Evolutionary conservation across 2,888 invertebrate genomes (phyloP), one percentile per base, ranked within the genome.

Genomic region (Cephus rjabovi): DNA sequence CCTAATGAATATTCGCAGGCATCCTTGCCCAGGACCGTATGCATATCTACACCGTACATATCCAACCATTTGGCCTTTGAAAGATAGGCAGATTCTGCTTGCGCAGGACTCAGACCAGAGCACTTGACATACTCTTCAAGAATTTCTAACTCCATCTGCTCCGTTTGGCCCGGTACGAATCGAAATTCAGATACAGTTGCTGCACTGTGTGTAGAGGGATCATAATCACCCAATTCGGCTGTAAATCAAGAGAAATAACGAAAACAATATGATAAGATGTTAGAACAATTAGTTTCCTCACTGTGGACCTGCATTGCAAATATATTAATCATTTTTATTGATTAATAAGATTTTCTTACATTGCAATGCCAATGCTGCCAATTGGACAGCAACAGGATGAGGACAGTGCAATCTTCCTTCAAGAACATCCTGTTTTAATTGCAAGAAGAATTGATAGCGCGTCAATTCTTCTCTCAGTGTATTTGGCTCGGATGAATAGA

Each of bases 31-130:
- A 98, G 93, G 73, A 99, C 99, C 84, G 95, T 97, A 91, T 99
- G 99, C 97, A 98, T 98, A 90, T 99, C 99, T 77, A 99, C 99
- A 79, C 99, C 99, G 92, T 99, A 99, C 97, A 98, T 97, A 92
- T 99, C 99, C 86, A 99, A 93, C 97, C 98, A 98, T 92, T 99
- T 99, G 12, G 96, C 98, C 93, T 98, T 99, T 91, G 98, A 98
- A 77, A 99, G 93, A 92, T 97, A 99, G 86, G 96, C 96, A 75
- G 97, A 95, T 93, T 99, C 99, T 69, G 99, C 98, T 92, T 97
- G 97, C 0, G 99, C 99, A 23, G 99, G 99, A 35, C 96, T 97
- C 81, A 98, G 94, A 1, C 98, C 98, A 82, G 95, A 94, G 87
- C 95, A 95, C 88, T 96, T 96, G 90, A 96, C 97, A 92, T 95